Evolutionary conservation across 2,888 invertebrate genomes (phyloP), one percentile per base, ranked within the genome.

Genomic region (Drosophila paranaensis): DNA sequence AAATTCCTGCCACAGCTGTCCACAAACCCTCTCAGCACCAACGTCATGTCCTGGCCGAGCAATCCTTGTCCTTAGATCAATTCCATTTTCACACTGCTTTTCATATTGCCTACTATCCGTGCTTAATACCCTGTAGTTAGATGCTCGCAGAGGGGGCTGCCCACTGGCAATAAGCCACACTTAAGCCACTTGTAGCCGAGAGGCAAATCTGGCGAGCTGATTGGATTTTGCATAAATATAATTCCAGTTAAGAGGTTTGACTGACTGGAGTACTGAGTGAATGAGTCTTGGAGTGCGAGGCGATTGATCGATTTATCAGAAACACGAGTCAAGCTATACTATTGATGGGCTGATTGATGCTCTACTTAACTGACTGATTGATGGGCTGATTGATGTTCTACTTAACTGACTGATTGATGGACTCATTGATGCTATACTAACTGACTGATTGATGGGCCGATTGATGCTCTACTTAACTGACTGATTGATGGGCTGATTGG

Each of bases 1-100:
- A 11, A 51, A 69, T 69, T 45, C 51, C 56, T 61, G 61, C n/a
- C 70, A 27, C 65, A 69, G 66, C 66, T 77, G 73, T 70, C 55
- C 48, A 30, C 69, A 27, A 46, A n/a, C 13, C 13, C 35, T n/a
- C n/a, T 11, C 51, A 16, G 48, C 48, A 20, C 33, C 37, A 51
- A 37, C 50, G 51, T 50, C 60, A 40, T 30, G 37, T 55, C 39
- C 42, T 64, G 50, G 10, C 13, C 61, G 37, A 48, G 62, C 43
- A 63, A 53, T 64, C 35, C 27, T 14, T 55, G 42, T 43, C 25
- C 30, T 39, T 46, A 62, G 61, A 66, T 67, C 60, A 75, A 75
- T 67, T 75, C 46, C 55, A 58, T 64, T 61, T 63, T 66, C 57
- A 37, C 43, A 55, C 37, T 37, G 60, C 60, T 46, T 72, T 61